Percentiles rank a stretch among this genome's conserved stretches.
Evolutionary conservation across 2,888 invertebrate genomes (phyloP).

Genomic region (Xestobium rufovillosum): DNA sequence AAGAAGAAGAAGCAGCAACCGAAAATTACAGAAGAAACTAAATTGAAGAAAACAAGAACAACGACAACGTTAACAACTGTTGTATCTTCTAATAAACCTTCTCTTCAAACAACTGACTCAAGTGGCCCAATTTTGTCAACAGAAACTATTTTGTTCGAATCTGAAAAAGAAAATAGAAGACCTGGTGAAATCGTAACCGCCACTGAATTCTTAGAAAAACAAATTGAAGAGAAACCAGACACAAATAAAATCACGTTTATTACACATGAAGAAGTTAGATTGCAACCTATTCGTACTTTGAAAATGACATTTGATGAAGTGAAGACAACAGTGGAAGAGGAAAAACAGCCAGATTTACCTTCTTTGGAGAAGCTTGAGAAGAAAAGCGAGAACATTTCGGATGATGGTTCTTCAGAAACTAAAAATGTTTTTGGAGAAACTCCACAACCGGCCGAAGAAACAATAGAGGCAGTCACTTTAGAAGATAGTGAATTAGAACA

Average conservation of each 20-base stretch:
- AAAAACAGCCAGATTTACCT: conserved; percentile 20
- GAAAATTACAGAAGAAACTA: not conserved
- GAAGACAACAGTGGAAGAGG: conserved; percentile 7
- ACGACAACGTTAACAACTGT: conserved; percentile 24
- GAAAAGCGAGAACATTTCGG: conserved; percentile 23
- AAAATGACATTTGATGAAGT: conserved; percentile 52
- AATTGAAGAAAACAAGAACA: conserved; percentile 17
- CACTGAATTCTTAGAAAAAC: too few relatives aligned
- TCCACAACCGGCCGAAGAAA: conserved; percentile 14
- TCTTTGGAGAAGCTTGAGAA: not conserved
- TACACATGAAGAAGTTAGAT: conserved; percentile 63
- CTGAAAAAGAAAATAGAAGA: conserved; percentile 1
- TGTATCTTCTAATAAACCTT: conserved; percentile 19
- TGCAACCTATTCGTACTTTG: conserved; percentile 58
- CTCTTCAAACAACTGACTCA: conserved; percentile 18
- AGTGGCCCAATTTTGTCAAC: conserved; percentile 12
- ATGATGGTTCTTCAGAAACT: conserved; percentile 20
- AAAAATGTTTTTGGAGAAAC: too few relatives aligned
- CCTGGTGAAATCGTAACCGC: too few relatives aligned
- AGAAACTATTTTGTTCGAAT: conserved; percentile 7
- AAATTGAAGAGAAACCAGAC: conserved; percentile 21
- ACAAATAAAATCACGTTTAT: conserved; percentile 55
- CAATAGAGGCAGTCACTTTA: conserved; percentile 4
- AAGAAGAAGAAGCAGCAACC: not conserved
- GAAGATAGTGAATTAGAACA: conserved; percentile 43